Evolutionary conservation across 2,113 vertebrate genomes (phyloP).

Genomic region (Microtus richardsoni): DNA sequence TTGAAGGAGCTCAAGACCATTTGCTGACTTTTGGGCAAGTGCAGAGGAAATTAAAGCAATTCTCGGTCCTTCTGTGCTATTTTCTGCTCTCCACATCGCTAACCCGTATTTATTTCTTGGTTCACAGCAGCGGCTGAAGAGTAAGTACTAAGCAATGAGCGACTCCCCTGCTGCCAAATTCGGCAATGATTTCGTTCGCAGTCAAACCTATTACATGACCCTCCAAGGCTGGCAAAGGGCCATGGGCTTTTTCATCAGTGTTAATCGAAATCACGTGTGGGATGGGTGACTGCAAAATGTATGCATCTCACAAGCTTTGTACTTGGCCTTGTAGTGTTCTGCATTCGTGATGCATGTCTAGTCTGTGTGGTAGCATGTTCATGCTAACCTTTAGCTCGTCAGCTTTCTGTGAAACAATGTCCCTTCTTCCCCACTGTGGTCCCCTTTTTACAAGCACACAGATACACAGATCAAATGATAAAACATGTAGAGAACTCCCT

Average conservation of each 20-base stretch:
- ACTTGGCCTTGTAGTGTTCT: neutral
- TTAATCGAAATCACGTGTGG: neutral
- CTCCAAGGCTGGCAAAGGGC: neutral
- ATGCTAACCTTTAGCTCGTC: neutral
- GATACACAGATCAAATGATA: neutral
- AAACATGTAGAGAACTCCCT: neutral
- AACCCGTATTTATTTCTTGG: constrained; percentile 72
- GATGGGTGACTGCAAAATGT: neutral
- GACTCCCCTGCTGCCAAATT: constrained; percentile 38
- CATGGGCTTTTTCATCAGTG: neutral
- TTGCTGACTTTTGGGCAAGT: constrained; percentile 60
- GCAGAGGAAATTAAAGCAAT: constrained; percentile 71
- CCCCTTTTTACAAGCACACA: neutral
- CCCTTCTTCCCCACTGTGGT: neutral
- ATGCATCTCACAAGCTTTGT: neutral
- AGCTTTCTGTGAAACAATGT: neutral
- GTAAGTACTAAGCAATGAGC: constrained; percentile 60
- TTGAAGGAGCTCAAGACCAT: constrained; percentile 56
- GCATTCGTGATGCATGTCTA: neutral
- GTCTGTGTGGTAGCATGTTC: neutral
- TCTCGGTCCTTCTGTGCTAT: constrained; percentile 47
- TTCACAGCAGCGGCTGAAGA: constrained; percentile 67
- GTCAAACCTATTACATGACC: constrained; percentile 2
- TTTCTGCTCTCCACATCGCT: constrained; percentile 58
- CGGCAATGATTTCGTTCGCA: constrained; percentile 44